A percentile compares a stretch with the other conserved stretches of the same genome.
Conservation (phyloP, 2,888 invertebrate species). For the Phortica okadai region DNA sequence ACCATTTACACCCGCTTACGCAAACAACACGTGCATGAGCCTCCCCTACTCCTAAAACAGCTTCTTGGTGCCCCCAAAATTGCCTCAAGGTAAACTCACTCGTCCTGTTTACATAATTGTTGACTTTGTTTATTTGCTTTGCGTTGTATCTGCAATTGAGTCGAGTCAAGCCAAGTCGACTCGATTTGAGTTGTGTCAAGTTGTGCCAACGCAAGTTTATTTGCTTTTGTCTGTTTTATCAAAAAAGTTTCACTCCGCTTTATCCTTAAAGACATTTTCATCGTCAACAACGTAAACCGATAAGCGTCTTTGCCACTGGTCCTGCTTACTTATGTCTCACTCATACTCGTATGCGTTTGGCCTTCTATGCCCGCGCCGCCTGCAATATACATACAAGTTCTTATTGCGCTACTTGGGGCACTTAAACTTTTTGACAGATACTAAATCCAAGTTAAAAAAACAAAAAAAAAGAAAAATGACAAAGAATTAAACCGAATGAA, state of each 20-base stretch:
- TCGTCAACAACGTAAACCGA: slow-evolving; percentile 7
- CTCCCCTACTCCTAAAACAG: no score
- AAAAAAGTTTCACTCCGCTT: slow-evolving; percentile 1
- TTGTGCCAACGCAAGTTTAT: neutral
- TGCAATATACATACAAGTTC: neutral
- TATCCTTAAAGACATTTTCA: neutral
- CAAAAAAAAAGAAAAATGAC: slow-evolving; percentile 9
- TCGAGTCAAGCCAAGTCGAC: neutral
- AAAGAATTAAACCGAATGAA: neutral
- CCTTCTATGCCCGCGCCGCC: no score
- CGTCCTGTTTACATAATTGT: slow-evolving; percentile 10
- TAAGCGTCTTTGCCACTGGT: neutral
- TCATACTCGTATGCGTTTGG: neutral
- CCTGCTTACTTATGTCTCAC: neutral
- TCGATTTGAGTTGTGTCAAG: neutral
- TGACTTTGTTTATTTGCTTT: slow-evolving; percentile 25
- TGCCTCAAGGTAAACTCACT: slow-evolving; percentile 15
- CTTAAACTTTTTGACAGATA: slow-evolving; percentile 33
- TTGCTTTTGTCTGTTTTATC: slow-evolving; percentile 1
- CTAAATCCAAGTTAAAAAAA: slow-evolving; percentile 20
- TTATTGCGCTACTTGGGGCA: slow-evolving; percentile 10
- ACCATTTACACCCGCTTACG: neutral
- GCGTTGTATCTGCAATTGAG: slow-evolving; percentile 24
- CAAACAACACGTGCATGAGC: no score
- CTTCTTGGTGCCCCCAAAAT: no score